phyloP scores from a whole-genome alignment of 2,888 invertebrate species.

The Ectobius pallidus region DNA sequence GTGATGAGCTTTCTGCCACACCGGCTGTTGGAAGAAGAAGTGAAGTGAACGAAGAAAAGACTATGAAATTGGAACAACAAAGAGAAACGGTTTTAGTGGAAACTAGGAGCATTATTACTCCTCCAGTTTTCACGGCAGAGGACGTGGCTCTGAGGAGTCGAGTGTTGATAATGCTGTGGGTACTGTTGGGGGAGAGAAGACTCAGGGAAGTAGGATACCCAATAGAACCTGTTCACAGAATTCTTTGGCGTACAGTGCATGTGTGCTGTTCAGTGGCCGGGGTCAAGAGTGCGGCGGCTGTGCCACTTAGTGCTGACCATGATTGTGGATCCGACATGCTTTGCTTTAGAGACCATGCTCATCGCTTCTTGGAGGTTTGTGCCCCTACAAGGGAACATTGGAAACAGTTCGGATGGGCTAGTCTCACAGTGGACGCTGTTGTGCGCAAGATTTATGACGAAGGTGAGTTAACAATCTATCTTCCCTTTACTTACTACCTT shows the following conservation, averaged over 20 bases:
- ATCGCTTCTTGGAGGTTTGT: slow-evolving; percentile 43
- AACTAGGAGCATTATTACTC: not conserved
- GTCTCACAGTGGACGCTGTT: slow-evolving; percentile 44
- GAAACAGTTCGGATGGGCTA: slow-evolving; percentile 44
- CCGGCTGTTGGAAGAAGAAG: too few species aligned
- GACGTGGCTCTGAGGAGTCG: slow-evolving; percentile 33
- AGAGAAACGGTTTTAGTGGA: not conserved
- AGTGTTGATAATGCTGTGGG: slow-evolving; percentile 41
- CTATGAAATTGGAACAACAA: not conserved
- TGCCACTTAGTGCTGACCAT: slow-evolving; percentile 40
- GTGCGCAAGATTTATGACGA: slow-evolving; percentile 42
- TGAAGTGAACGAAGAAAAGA: too few species aligned
- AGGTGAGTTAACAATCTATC: slow-evolving; percentile 34
- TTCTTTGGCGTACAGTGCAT: slow-evolving; percentile 41
- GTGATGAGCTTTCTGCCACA: too few species aligned
- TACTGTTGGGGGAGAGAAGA: slow-evolving; percentile 39
- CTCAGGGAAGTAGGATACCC: slow-evolving; percentile 40
- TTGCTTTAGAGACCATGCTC: slow-evolving; percentile 44
- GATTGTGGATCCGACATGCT: slow-evolving; percentile 42
- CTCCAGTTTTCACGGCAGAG: not conserved
- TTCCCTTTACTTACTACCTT: not conserved
- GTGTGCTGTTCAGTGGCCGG: slow-evolving; percentile 41
- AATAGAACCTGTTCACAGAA: slow-evolving; percentile 31
- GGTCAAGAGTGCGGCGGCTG: slow-evolving; percentile 40
- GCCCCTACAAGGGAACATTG: slow-evolving; percentile 44